Percentiles rank a stretch among this genome's conserved stretches.
These are phyloP conservation scores for Odocoileus virginianus DNA, from an alignment of 2,113 vertebrate species.

Conservation along the genomic window DNA sequence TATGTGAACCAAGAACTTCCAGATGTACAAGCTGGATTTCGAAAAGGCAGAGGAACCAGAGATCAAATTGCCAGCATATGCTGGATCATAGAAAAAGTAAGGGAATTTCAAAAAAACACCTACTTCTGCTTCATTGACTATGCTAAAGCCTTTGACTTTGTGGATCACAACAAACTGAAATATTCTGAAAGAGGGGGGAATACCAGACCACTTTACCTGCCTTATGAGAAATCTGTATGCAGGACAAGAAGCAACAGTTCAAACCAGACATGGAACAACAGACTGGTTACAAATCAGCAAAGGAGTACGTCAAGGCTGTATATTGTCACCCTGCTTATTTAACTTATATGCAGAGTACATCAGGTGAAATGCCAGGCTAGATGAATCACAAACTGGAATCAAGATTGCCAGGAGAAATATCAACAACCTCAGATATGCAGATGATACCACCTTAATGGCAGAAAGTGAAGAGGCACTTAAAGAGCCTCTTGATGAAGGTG, in stretches of 20 bases:
- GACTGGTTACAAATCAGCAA: not conserved
- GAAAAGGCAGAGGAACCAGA: not conserved
- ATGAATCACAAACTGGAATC: not conserved
- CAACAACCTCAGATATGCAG: not conserved
- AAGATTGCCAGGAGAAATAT: not conserved
- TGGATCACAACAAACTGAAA: not conserved
- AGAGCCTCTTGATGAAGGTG: not conserved
- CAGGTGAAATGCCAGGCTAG: not conserved
- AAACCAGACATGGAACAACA: not conserved
- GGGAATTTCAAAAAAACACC: not conserved
- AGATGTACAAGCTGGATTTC: not conserved
- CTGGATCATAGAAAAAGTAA: not conserved
- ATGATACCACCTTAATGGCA: not conserved
- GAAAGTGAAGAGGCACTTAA: not conserved
- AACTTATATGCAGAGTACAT: not conserved
- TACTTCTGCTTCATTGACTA: not conserved
- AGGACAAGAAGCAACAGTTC: not conserved
- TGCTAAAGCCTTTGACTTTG: not conserved
- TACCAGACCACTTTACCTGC: not conserved
- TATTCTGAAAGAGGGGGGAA: not conserved
- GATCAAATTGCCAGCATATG: not conserved
- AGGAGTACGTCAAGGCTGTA: not conserved
- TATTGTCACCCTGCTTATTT: not conserved
- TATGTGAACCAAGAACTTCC: not conserved
- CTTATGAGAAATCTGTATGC: not conserved